Percentiles rank a stretch among this genome's conserved stretches.
Evolutionary conservation across 2,113 vertebrate genomes (phyloP).

Genomic region (Platycercus adscitus): DNA sequence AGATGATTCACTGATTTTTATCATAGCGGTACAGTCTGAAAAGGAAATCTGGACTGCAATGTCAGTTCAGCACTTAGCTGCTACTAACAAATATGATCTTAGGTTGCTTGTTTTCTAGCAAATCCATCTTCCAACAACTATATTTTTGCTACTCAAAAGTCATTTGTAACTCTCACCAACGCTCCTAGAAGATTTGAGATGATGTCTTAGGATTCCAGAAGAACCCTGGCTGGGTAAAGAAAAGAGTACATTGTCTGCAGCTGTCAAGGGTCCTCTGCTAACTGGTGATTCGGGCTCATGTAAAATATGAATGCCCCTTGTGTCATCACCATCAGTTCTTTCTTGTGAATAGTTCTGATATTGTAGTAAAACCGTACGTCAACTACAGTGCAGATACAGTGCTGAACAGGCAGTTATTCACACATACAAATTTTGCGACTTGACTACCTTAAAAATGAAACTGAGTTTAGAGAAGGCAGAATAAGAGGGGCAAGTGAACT

Average conservation of each 20-base stretch:
- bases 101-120: background rate
- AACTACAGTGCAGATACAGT: background rate
- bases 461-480: background rate
- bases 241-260: background rate
- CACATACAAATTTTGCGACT: background rate
- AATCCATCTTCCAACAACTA: background rate
- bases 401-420: background rate
- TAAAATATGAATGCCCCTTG: background rate
- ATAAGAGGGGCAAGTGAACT: background rate
- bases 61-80: background rate
- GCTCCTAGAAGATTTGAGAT: background rate
- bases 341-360: background rate
- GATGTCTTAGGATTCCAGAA: background rate
- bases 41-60: background rate
- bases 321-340: background rate
- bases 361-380: background rate
- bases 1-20: slow-evolving; percentile 34
- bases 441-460: background rate
- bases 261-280: background rate
- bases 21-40: background rate
- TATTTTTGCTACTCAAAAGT: background rate
- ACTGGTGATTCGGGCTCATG: background rate
- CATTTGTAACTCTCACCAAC: background rate
- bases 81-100: background rate
- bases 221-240: background rate